Conservation (phyloP, 2,888 invertebrate genomes). For the Tenodera sinensis region DNA sequence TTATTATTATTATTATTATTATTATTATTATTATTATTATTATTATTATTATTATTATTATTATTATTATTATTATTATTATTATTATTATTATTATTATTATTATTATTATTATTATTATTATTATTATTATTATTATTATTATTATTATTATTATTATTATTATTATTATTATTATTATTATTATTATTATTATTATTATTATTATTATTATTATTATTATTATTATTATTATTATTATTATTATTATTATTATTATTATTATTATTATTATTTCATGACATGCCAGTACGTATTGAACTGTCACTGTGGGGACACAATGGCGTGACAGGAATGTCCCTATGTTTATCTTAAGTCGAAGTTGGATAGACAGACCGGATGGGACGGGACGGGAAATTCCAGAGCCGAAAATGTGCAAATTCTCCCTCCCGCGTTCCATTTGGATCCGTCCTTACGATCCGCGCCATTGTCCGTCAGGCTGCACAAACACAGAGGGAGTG, state of each 20-base stretch:
- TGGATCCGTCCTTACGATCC: background rate
- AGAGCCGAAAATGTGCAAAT: background rate
- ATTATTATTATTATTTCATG: background rate
- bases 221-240: background rate
- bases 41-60: too few relatives aligned
- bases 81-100: too few relatives aligned
- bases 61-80: too few relatives aligned
- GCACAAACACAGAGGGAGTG: background rate
- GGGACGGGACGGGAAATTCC: background rate
- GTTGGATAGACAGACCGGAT: background rate
- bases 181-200: too few relatives aligned
- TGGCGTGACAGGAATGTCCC: background rate
- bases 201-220: too few relatives aligned
- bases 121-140: too few relatives aligned
- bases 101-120: too few relatives aligned
- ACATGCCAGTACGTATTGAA: background rate
- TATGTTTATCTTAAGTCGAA: background rate
- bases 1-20: too few relatives aligned
- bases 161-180: too few relatives aligned
- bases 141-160: too few relatives aligned
- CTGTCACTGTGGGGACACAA: background rate
- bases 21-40: too few relatives aligned
- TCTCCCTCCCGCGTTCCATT: background rate
- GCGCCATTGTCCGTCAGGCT: background rate
- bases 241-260: background rate